A percentile compares a stretch with the other conserved stretches of the same genome.
phyloP scores from a whole-genome alignment of 2,888 invertebrate genomes.

The Diloba caeruleocephala region DNA sequence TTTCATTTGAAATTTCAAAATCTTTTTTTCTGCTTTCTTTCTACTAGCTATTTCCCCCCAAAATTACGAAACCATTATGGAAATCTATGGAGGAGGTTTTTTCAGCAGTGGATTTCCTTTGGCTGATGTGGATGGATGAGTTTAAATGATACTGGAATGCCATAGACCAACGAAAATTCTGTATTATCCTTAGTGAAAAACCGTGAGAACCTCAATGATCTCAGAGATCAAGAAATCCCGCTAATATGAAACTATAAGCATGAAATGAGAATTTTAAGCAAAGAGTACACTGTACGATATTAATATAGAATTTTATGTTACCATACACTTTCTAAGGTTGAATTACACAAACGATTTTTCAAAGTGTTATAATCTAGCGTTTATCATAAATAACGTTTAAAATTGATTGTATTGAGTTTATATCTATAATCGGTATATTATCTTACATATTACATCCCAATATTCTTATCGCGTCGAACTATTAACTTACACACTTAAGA shows the following conservation, averaged over 20 bases:
- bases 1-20: too few relatives aligned
- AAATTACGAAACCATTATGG: too few relatives aligned
- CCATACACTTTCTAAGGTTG: constrained; percentile 47
- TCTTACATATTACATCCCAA: constrained; percentile 65
- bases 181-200: too few relatives aligned
- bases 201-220: constrained; percentile 12
- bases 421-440: constrained; percentile 65
- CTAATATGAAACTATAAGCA: constrained; percentile 34
- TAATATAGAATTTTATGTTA: constrained; percentile 42
- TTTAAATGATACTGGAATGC: too few relatives aligned
- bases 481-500: not conserved
- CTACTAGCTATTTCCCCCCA: too few relatives aligned
- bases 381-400: constrained; percentile 54
- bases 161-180: too few relatives aligned
- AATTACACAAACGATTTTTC: constrained; percentile 55
- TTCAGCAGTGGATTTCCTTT: too few relatives aligned
- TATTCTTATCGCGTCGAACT: constrained; percentile 58
- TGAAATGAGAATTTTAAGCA: constrained; percentile 24
- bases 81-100: too few relatives aligned
- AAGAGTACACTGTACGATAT: constrained; percentile 12
- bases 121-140: too few relatives aligned
- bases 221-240: constrained; percentile 4
- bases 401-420: constrained; percentile 67
- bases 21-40: too few relatives aligned
- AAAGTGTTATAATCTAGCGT: constrained; percentile 54